phyloP scores from a whole-genome alignment of 2,113 vertebrate species.

The Chaenogobius annularis region DNA sequence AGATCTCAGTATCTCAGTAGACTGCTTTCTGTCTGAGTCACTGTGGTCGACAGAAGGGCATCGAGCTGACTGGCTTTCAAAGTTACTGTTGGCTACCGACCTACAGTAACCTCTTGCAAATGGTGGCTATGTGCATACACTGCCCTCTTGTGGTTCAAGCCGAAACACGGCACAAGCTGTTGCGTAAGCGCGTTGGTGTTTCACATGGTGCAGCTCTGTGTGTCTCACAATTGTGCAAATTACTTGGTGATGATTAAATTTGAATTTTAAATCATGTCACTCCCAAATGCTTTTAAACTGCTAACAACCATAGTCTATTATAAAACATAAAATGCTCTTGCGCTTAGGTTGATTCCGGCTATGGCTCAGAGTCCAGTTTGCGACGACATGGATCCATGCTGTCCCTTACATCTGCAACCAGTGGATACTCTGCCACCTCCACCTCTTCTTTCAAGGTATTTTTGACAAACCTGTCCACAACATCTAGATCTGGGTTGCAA shows the following conservation, averaged over 20 bases:
- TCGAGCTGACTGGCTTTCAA: slow-evolving; percentile 37
- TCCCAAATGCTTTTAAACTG: not conserved
- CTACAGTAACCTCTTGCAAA: slow-evolving; percentile 59
- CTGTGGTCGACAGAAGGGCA: slow-evolving; percentile 12
- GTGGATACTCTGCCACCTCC: slow-evolving; percentile 93
- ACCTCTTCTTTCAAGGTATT: slow-evolving; percentile 96
- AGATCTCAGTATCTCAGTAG: not conserved
- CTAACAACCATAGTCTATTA: not conserved
- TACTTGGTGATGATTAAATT: not conserved
- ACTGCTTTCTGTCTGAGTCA: slow-evolving; percentile 25
- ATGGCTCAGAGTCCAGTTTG: slow-evolving; percentile 95
- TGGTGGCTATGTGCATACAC: not conserved
- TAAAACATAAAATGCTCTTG: not conserved
- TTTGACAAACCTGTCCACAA: not conserved
- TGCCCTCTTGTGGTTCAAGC: slow-evolving; percentile 53
- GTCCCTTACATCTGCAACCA: slow-evolving; percentile 93
- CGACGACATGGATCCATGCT: slow-evolving; percentile 94
- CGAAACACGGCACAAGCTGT: slow-evolving; percentile 8
- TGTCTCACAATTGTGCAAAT: not conserved
- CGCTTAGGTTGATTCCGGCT: slow-evolving; percentile 90
- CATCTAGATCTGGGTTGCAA: not conserved
- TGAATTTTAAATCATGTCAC: not conserved
- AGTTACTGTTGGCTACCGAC: slow-evolving; percentile 65
- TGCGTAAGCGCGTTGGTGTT: slow-evolving; percentile 18
- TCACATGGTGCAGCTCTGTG: not conserved